These are phyloP conservation scores for Collichthys lucidus DNA, from an alignment of 2,113 vertebrate species.

Conservation along the genomic window DNA sequence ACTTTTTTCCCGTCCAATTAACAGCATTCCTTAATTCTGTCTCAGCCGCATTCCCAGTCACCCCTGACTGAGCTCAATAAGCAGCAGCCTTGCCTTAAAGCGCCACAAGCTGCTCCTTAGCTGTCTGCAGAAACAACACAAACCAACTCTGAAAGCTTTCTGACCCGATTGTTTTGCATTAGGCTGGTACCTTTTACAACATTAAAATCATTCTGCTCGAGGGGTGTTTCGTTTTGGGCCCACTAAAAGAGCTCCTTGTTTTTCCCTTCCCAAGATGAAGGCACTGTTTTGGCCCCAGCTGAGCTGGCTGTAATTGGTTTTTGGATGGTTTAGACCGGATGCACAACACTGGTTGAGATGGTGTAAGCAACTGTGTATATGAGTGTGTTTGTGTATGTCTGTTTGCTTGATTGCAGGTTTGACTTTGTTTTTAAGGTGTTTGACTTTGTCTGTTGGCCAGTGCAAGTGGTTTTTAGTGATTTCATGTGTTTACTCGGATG, in stretches of 20 bases:
- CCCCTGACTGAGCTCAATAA: slow-evolving; percentile 71
- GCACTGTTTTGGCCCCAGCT: slow-evolving; percentile 43
- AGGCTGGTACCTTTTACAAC: slow-evolving; percentile 62
- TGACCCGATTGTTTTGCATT: slow-evolving; percentile 63
- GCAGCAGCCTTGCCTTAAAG: slow-evolving; percentile 50
- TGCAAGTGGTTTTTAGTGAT: slow-evolving; percentile 66
- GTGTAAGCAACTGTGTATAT: slow-evolving; percentile 32
- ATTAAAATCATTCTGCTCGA: slow-evolving; percentile 62
- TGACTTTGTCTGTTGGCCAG: slow-evolving; percentile 64
- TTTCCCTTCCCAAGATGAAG: slow-evolving; percentile 52
- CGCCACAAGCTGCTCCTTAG: slow-evolving; percentile 54
- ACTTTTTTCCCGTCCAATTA: slow-evolving; percentile 64
- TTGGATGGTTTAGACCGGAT: slow-evolving; percentile 58
- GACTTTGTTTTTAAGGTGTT: slow-evolving; percentile 70
- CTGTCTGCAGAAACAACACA: slow-evolving; percentile 46
- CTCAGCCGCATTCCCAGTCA: slow-evolving; percentile 75
- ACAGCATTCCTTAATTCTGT: slow-evolving; percentile 76
- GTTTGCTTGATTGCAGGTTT: slow-evolving; percentile 71
- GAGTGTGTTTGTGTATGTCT: slow-evolving; percentile 58
- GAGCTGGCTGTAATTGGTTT: slow-evolving; percentile 65
- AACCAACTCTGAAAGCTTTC: slow-evolving; percentile 46
- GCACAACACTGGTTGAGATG: slow-evolving; percentile 41
- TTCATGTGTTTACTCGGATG: slow-evolving; percentile 71
- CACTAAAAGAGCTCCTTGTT: slow-evolving; percentile 62
- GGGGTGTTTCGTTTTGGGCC: slow-evolving; percentile 55